Conservation (phyloP, 2,888 invertebrate species). For the Dromius quadrimaculatus region DNA sequence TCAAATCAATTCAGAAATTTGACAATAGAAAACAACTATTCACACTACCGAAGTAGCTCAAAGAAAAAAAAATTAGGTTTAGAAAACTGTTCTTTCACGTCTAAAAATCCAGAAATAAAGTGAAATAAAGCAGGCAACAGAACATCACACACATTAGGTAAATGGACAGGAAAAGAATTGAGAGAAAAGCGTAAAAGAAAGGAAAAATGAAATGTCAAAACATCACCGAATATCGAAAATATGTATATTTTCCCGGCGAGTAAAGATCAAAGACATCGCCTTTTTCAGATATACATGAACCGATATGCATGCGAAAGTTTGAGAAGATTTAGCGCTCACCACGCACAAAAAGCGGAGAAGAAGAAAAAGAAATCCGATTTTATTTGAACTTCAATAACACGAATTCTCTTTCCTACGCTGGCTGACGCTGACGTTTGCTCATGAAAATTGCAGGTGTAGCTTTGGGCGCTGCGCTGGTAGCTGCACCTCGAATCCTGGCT, state of each 20-base stretch:
- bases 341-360: conserved; percentile 23
- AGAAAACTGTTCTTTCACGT: too few species aligned
- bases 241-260: conserved; percentile 43
- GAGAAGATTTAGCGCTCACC: conserved; percentile 30
- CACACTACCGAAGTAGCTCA: too few species aligned
- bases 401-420: conserved; percentile 10
- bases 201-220: conserved; percentile 45
- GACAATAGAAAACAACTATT: too few species aligned
- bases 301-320: conserved; percentile 46
- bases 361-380: conserved; percentile 30
- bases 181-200: neutral
- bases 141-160: conserved; percentile 23
- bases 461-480: conserved; percentile 33
- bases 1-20: too few species aligned
- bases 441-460: conserved; percentile 44
- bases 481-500: conserved; percentile 32
- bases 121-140: conserved; percentile 21
- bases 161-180: conserved; percentile 5
- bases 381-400: conserved; percentile 45
- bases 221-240: conserved; percentile 49
- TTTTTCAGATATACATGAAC: conserved; percentile 37
- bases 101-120: conserved; percentile 9
- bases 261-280: conserved; percentile 50
- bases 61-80: too few species aligned
- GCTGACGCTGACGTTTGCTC: conserved; percentile 18